These are phyloP conservation scores for Stegodyphus mimosarum DNA, from an alignment of 1,140 invertebrate genomes.

Conservation along the genomic window DNA sequence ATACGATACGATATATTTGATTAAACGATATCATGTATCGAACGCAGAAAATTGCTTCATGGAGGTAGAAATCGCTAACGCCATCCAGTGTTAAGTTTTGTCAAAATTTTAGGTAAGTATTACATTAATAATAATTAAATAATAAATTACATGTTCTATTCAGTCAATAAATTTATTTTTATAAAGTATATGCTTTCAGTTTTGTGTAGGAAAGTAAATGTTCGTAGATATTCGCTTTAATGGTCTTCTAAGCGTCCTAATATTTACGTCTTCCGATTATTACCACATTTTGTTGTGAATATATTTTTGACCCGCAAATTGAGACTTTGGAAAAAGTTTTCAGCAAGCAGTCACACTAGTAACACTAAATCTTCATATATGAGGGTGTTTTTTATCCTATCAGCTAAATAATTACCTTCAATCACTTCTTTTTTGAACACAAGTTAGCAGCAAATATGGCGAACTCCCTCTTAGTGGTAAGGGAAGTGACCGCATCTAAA, in stretches of 20 bases:
- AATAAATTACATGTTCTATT: slow-evolving; percentile 13
- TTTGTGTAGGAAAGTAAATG: background rate
- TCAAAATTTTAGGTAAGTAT: slow-evolving; percentile 59
- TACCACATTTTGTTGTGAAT: too few relatives aligned
- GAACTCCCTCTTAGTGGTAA: background rate
- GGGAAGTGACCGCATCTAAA: slow-evolving; percentile 42
- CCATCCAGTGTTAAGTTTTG: slow-evolving; percentile 61
- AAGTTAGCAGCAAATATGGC: slow-evolving; percentile 31
- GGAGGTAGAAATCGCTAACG: slow-evolving; percentile 50
- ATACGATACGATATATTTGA: background rate
- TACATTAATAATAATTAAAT: slow-evolving; percentile 32
- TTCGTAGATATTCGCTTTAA: background rate
- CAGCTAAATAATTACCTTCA: too few relatives aligned
- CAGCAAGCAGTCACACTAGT: too few relatives aligned
- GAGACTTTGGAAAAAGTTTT: background rate
- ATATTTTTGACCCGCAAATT: background rate
- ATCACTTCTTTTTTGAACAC: too few relatives aligned
- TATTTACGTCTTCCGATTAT: background rate
- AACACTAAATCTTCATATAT: too few relatives aligned
- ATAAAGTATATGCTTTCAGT: background rate
- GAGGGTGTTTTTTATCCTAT: too few relatives aligned
- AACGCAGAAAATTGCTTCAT: slow-evolving; percentile 13
- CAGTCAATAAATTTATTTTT: slow-evolving; percentile 26
- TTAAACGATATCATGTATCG: background rate
- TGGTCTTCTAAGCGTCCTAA: background rate